phyloP scores from a whole-genome alignment of 1,140 invertebrate species.

The Bombus sylvicola region DNA sequence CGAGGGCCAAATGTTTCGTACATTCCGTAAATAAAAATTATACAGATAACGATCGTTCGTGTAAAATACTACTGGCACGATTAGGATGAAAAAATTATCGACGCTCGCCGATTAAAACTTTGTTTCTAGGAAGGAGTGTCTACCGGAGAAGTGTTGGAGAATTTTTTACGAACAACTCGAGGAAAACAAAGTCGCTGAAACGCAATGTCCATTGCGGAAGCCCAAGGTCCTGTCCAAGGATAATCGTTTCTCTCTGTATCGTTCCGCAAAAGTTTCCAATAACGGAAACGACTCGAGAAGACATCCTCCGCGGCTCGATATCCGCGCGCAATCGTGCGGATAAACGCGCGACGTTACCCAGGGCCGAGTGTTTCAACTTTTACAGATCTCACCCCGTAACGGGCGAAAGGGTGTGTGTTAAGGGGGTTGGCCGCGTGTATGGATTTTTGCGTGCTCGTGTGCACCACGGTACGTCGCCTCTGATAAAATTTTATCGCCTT shows the following conservation, averaged over 20 bases:
- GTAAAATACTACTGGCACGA: background rate
- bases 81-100: background rate
- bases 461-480: conserved; percentile 6
- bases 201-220: no score
- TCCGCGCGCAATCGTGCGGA: conserved; percentile 51
- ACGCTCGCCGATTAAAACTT: background rate
- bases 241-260: conserved; percentile 18
- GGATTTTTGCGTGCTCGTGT: conserved; percentile 49
- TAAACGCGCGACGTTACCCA: conserved; percentile 42
- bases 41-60: background rate
- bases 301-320: conserved; percentile 42
- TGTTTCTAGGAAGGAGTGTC: background rate
- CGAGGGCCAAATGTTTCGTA: rapidly evolving
- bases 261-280: conserved; percentile 26
- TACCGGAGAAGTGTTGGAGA: background rate
- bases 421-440: conserved; percentile 29
- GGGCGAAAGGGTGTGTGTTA: conserved; percentile 13
- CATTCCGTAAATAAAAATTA: background rate
- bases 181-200: background rate
- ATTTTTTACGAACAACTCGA: no score
- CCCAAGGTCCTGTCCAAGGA: conserved; percentile 1
- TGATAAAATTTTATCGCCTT: conserved; percentile 53
- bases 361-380: conserved; percentile 50
- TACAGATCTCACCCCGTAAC: conserved; percentile 43
- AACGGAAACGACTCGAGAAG: conserved; percentile 44